phyloP scores from a whole-genome alignment of 2,797 vertebrate species.

The Chiroxiphia lanceolata region DNA sequence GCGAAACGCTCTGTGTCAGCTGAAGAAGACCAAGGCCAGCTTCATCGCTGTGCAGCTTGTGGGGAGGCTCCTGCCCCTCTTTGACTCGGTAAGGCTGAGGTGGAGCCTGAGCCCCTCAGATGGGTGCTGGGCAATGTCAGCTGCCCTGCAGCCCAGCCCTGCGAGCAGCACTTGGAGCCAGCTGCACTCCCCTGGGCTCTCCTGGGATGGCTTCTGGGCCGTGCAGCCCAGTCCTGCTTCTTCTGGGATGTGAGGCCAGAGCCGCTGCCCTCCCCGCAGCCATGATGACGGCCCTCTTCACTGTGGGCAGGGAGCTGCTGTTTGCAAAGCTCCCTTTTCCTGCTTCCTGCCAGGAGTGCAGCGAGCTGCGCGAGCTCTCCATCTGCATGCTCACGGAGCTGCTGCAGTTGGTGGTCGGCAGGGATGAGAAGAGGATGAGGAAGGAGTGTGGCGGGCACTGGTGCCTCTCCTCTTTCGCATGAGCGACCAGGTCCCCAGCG shows the following conservation, averaged over 20 bases:
- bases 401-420: background rate
- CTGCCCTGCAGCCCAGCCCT: background rate
- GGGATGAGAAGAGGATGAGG: background rate
- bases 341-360: background rate
- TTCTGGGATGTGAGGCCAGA: background rate
- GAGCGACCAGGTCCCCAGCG: rapidly evolving
- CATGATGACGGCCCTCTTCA: no score
- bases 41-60: no score
- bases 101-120: no score
- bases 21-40: no score
- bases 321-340: no score
- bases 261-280: background rate
- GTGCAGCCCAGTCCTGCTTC: background rate
- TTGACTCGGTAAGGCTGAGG: no score
- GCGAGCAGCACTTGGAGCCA: background rate
- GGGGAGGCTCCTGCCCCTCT: no score
- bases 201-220: background rate
- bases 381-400: background rate
- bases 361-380: background rate
- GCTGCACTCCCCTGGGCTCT: background rate
- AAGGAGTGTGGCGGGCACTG: background rate
- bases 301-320: background rate
- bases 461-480: background rate
- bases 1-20: background rate
- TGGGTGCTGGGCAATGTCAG: background rate